Conservation (phyloP, 1,140 invertebrate species). For the Monomorium pharaonis region DNA sequence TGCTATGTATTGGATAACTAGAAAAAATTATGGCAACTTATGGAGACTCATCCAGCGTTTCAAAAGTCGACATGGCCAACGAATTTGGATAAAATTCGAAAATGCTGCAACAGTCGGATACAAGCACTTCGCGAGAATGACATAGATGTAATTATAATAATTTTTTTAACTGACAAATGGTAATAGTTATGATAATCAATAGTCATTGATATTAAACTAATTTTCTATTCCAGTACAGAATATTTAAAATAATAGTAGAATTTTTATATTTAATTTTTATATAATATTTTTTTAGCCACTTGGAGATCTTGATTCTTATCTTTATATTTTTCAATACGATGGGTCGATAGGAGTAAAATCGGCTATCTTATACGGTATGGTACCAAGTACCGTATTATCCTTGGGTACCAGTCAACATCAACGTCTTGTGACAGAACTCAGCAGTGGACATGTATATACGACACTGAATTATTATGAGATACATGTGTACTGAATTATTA, state of each 20-base stretch:
- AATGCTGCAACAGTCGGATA: conserved; percentile 87
- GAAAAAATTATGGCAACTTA: conserved; percentile 92
- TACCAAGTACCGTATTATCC: conserved; percentile 89
- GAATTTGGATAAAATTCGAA: conserved; percentile 90
- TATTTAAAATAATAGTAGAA: not conserved
- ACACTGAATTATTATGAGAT: not conserved
- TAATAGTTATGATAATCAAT: not conserved
- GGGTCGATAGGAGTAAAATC: conserved; percentile 90
- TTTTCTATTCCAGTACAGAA: not conserved
- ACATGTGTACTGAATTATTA: not conserved
- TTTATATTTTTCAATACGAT: conserved; percentile 88
- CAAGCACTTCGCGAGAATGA: conserved; percentile 82
- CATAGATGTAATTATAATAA: conserved; percentile 84
- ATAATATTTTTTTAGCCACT: conserved; percentile 83
- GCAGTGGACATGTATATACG: conserved; percentile 87
- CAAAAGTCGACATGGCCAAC: conserved; percentile 85
- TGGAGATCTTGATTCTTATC: conserved; percentile 87
- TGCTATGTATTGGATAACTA: conserved; percentile 82
- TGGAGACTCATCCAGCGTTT: conserved; percentile 94
- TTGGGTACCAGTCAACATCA: conserved; percentile 92
- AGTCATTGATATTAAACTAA: not conserved
- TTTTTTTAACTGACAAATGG: not conserved
- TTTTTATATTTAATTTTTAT: not conserved
- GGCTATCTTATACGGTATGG: conserved; percentile 88
- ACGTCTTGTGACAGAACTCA: conserved; percentile 89